phyloP scores from a whole-genome alignment of 2,797 vertebrate genomes.

The Sphaeramia orbicularis region DNA sequence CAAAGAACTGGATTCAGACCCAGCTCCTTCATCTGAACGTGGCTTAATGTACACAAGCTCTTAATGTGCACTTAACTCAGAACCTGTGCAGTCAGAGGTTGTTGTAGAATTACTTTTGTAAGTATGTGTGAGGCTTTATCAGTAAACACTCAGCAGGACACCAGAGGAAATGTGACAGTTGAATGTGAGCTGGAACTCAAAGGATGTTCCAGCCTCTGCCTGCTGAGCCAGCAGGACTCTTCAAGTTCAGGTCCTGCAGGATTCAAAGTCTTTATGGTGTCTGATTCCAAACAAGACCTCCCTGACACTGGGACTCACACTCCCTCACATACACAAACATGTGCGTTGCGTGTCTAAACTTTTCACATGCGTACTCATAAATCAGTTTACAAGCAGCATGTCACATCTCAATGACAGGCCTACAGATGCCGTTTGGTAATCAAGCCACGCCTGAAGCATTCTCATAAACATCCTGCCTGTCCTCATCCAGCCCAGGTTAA shows the following conservation, averaged over 20 bases:
- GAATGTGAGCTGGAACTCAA: constrained; percentile 5
- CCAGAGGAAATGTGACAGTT: too few species aligned
- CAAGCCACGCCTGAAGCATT: constrained; percentile 15
- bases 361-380: neutral
- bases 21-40: too few species aligned
- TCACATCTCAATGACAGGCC: constrained; percentile 25
- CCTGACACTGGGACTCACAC: constrained; percentile 17
- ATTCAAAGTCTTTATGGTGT: constrained; percentile 27
- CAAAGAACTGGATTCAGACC: too few species aligned
- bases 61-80: neutral
- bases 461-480: constrained; percentile 40
- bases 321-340: neutral
- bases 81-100: neutral
- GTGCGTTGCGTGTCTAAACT: constrained; percentile 1
- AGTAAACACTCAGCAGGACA: neutral
- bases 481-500: constrained; percentile 48
- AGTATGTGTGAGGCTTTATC: neutral
- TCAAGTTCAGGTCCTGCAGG: constrained; percentile 28
- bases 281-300: constrained; percentile 33
- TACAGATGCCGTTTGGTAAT: constrained; percentile 44
- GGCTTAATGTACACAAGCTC: neutral
- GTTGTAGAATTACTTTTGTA: neutral
- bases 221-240: constrained; percentile 43
- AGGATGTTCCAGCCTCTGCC: constrained; percentile 29
- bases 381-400: constrained; percentile 18